A percentile compares a stretch with the other conserved stretches of the same genome.
Evolutionary conservation across 1,140 invertebrate genomes (phyloP).

Genomic region (Copidosoma floridanum): DNA sequence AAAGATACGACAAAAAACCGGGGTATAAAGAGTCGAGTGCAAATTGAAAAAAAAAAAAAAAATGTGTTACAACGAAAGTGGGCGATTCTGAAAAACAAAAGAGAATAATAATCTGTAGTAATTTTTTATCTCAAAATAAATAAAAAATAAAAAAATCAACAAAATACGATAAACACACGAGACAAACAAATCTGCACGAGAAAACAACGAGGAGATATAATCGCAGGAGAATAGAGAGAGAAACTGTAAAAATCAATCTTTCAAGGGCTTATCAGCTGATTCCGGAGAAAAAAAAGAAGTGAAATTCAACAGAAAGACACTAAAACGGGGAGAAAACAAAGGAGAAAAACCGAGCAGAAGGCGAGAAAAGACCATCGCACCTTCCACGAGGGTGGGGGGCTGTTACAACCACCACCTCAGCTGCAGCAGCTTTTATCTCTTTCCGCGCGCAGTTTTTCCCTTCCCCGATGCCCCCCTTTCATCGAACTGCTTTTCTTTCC

Average conservation of each 20-base stretch:
- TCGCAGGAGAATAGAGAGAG: not conserved
- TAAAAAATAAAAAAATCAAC: too few relatives aligned
- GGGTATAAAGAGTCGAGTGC: not conserved
- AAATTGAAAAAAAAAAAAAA: not conserved
- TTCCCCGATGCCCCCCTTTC: conserved; percentile 4
- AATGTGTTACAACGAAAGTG: not conserved
- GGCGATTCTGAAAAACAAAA: too few relatives aligned
- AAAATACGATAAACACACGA: too few relatives aligned
- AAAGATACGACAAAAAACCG: too few relatives aligned
- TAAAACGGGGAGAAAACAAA: too few relatives aligned
- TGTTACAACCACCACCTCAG: too few relatives aligned
- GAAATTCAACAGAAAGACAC: not conserved
- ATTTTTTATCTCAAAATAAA: too few relatives aligned
- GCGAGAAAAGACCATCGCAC: not conserved
- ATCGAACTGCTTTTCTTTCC: not conserved
- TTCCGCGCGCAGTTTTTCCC: conserved; percentile 23
- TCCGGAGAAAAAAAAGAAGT: not conserved
- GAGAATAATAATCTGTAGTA: too few relatives aligned
- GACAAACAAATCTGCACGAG: too few relatives aligned
- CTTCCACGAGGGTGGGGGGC: not conserved
- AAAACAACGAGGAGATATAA: not conserved
- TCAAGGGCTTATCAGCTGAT: not conserved
- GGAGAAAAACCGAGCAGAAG: too few relatives aligned
- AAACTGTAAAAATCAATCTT: not conserved
- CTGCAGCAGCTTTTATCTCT: conserved; percentile 14